phyloP scores from a whole-genome alignment of 2,113 vertebrate genomes.

The Dipodomys ordii region DNA sequence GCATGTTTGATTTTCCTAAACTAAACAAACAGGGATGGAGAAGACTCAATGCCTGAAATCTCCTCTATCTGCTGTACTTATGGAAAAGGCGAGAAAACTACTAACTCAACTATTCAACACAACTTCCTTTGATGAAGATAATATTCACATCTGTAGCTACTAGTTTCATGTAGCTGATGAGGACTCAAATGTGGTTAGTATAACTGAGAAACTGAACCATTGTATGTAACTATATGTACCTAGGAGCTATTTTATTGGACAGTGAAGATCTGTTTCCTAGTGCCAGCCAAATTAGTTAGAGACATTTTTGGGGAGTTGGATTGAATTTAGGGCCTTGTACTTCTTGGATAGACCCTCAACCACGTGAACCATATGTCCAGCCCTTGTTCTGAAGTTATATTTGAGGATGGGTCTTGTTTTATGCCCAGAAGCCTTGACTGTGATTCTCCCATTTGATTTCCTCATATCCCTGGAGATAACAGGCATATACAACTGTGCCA shows the following conservation, averaged over 20 bases:
- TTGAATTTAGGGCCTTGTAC: too few relatives aligned
- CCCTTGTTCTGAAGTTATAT: too few relatives aligned
- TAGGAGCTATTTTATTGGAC: neutral
- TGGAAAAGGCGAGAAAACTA: slow-evolving; percentile 1
- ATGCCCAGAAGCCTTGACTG: too few relatives aligned
- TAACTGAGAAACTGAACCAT: neutral
- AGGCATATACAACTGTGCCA: too few relatives aligned
- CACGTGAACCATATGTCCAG: too few relatives aligned
- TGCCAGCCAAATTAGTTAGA: neutral
- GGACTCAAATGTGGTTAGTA: neutral
- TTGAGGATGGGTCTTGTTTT: too few relatives aligned
- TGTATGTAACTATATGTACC: neutral
- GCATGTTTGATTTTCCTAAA: too few relatives aligned
- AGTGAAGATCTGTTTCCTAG: neutral
- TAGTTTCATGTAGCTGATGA: slow-evolving; percentile 11
- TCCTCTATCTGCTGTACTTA: neutral
- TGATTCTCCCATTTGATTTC: too few relatives aligned
- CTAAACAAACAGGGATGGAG: neutral
- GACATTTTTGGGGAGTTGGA: neutral
- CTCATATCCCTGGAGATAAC: too few relatives aligned
- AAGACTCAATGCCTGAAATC: slow-evolving; percentile 3
- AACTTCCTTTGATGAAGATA: neutral
- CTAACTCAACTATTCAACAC: neutral
- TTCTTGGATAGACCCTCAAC: too few relatives aligned
- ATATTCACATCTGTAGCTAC: neutral